Conservation (phyloP, 2,113 vertebrate genomes). For the Xenopus tropicalis region UCB_Xtro_10.0 CM004451.2:77479001-77479500, state of each 20-base stretch:
- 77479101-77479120: slow-evolving; percentile 67
- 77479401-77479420: slow-evolving; percentile 56
- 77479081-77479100: slow-evolving; percentile 68
- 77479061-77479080: slow-evolving; percentile 69
- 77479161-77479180: background rate
- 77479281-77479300: too few relatives aligned
- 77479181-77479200: too few relatives aligned
- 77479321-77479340: too few relatives aligned
- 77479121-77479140: slow-evolving; percentile 62
- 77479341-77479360: slow-evolving; percentile 44
- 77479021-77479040: slow-evolving; percentile 85
- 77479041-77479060: slow-evolving; percentile 78
- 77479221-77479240: background rate
- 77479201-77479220: background rate
- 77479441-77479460: slow-evolving; percentile 52
- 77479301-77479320: background rate
- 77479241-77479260: too few relatives aligned
- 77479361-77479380: slow-evolving; percentile 53
- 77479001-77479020: slow-evolving; percentile 77
- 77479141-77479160: slow-evolving; percentile 52
- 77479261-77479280: too few relatives aligned
- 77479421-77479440: slow-evolving; percentile 60
- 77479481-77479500: slow-evolving; percentile 6
- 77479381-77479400: slow-evolving; percentile 50
- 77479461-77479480: slow-evolving; percentile 48